Percentiles rank a stretch among this genome's conserved stretches.
Conservation (phyloP, 2,888 invertebrate genomes). For the Synergus gifuensis region DNA sequence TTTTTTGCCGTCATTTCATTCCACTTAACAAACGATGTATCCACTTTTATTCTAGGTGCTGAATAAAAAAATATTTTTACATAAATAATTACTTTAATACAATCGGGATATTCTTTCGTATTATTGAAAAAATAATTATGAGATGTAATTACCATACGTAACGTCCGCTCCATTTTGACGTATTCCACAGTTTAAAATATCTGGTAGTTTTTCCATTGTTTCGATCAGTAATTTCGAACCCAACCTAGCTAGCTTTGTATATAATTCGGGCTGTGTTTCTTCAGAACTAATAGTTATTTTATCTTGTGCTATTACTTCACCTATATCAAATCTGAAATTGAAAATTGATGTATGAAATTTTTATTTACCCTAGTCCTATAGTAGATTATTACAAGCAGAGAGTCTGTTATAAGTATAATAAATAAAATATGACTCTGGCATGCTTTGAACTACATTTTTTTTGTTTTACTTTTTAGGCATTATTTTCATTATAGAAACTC, state of each 20-base stretch:
- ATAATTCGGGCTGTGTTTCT: slow-evolving; percentile 84
- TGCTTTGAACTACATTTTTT: not conserved
- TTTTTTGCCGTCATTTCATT: slow-evolving; percentile 81
- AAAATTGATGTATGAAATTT: slow-evolving; percentile 18
- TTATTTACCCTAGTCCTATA: not conserved
- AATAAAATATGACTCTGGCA: too few species aligned
- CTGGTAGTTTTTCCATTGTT: slow-evolving; percentile 81
- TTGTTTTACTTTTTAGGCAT: slow-evolving; percentile 82
- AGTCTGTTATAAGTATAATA: too few species aligned
- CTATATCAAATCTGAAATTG: slow-evolving; percentile 85
- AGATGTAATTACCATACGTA: slow-evolving; percentile 83
- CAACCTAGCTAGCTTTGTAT: slow-evolving; percentile 82
- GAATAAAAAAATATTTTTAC: slow-evolving; percentile 67
- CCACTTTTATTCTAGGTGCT: slow-evolving; percentile 87
- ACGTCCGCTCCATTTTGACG: slow-evolving; percentile 82
- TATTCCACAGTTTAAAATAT: slow-evolving; percentile 80
- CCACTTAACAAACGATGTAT: slow-evolving; percentile 84
- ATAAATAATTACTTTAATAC: not conserved
- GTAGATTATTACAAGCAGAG: too few species aligned
- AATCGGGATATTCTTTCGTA: not conserved
- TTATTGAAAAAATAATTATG: slow-evolving; percentile 1
- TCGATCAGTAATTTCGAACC: slow-evolving; percentile 85
- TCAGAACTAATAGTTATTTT: slow-evolving; percentile 80
- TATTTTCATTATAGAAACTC: slow-evolving; percentile 93
- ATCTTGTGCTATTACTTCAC: slow-evolving; percentile 83